Conservation (phyloP, 2,888 invertebrate genomes). For the Petrolisthes manimaculis region DNA sequence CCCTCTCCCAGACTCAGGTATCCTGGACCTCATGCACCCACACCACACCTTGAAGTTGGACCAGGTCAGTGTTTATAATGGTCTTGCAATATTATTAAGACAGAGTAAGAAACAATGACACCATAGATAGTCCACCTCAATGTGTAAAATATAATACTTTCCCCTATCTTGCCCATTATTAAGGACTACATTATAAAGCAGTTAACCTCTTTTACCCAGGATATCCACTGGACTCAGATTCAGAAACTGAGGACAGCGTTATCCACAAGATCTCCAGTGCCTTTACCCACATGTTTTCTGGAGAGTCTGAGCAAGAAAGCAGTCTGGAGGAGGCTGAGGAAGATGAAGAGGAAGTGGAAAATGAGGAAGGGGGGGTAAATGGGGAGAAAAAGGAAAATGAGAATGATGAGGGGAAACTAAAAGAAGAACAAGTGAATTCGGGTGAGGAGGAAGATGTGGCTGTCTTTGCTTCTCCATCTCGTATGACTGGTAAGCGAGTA, state of each 20-base stretch:
- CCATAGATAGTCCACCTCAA: no score
- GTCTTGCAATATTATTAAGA: no score
- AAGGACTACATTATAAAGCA: background rate
- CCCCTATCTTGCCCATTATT: no score
- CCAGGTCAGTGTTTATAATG: constrained; percentile 25
- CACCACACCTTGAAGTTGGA: background rate
- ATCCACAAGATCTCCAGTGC: constrained; percentile 80
- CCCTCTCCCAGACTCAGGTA: constrained; percentile 11
- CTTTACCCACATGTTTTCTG: constrained; percentile 82
- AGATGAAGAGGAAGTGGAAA: constrained; percentile 67
- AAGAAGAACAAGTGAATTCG: constrained; percentile 20
- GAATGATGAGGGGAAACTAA: constrained; percentile 56
- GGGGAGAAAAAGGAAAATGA: constrained; percentile 47
- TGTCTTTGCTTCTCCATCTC: constrained; percentile 38
- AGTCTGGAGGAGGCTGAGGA: constrained; percentile 48
- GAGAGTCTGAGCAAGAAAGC: constrained; percentile 45
- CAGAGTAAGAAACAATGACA: no score
- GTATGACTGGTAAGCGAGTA: constrained; percentile 31
- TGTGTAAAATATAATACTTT: no score
- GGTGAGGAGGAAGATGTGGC: constrained; percentile 33
- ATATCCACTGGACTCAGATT: constrained; percentile 76
- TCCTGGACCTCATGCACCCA: background rate
- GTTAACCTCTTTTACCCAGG: constrained; percentile 19
- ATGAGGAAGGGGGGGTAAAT: constrained; percentile 54
- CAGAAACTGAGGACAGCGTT: constrained; percentile 80